Evolutionary conservation across 2,113 vertebrate genomes (phyloP).

Genomic region (Podocnemis expansa): DNA sequence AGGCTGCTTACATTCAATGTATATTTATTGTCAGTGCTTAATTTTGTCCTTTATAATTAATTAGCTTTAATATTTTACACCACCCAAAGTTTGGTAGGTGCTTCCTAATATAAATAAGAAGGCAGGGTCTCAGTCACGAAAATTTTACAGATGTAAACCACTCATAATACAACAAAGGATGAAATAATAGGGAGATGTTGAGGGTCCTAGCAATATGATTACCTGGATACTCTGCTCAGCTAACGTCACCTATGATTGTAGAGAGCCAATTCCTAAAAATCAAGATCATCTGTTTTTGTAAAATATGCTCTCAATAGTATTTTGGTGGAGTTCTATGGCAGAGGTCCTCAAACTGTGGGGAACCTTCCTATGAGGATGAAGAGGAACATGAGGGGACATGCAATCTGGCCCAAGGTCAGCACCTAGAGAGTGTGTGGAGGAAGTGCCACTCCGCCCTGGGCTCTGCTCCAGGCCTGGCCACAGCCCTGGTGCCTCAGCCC

Average conservation of each 20-base stretch:
- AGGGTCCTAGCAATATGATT: neutral
- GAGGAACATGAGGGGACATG: no score
- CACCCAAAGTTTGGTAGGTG: conserved; percentile 40
- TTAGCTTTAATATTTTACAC: conserved; percentile 37
- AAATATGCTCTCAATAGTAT: neutral
- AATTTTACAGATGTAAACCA: conserved; percentile 25
- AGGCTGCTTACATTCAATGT: neutral
- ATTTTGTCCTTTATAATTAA: neutral
- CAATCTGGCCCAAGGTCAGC: no score
- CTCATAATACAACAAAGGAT: neutral
- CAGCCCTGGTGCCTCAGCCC: no score
- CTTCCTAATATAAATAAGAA: conserved; percentile 11
- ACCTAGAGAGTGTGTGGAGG: no score
- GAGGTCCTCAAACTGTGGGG: no score
- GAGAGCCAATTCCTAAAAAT: neutral
- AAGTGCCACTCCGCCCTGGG: no score
- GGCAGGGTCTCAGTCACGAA: neutral
- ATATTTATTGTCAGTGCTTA: conserved; percentile 26
- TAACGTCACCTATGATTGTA: neutral
- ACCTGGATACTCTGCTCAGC: neutral
- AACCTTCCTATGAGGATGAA: no score
- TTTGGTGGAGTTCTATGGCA: neutral
- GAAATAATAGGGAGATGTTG: neutral
- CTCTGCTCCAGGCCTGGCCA: no score
- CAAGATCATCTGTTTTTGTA: neutral